Base-by-base conservation (phyloP, 2,888 invertebrate genomes). In the Ornithoptera alexandrae region DNA sequence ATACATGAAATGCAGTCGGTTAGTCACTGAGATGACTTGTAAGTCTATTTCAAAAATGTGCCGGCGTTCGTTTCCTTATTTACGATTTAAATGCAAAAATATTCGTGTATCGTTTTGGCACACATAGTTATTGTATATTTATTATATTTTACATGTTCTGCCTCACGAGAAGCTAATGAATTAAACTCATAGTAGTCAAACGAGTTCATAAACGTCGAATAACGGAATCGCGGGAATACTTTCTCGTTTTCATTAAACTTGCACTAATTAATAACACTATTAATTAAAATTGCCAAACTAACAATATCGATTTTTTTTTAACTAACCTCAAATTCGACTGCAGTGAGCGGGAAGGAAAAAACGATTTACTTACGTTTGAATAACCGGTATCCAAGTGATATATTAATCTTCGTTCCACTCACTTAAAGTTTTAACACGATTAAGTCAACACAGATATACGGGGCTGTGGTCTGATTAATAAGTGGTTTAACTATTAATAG, bases 161-260 rank as follows among this genome's bases (percentile, higher is more conserved):
- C 42, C 46, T 63, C 56, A 65, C 18, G 69, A 71, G 67, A 61
- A 76, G 72, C 71, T 74, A 74, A 74, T 74, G 72, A 73, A 76
- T 76, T 74, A 71, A 72, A 71, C 50, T 61, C 72, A 70, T 73
- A 79, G 78, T 76, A 80, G 86, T 81, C 83, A 83, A 80, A 82
- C 87, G 77, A 85, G 87, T 89, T 89, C 82, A 84, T 85, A 88
- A 84, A 83, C 84, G 83, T 79, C 81, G 81, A 83, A 79, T 89
- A 89, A 89, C 89, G 89, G 89, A 86, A 87, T 85, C 72, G 74
- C 75, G 15, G 78, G 78, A 79, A 81, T 82, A 85, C 82, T 85
- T 85, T 85, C 84, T 78, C 78, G 78, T 72, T 85, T 84, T 77
- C 78, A 78, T 72, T 75, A 76, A 76, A 80, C 73, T 74, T 73